Conservation (phyloP, 2,113 vertebrate genomes). For the Psilopogon haemacephalus region DNA sequence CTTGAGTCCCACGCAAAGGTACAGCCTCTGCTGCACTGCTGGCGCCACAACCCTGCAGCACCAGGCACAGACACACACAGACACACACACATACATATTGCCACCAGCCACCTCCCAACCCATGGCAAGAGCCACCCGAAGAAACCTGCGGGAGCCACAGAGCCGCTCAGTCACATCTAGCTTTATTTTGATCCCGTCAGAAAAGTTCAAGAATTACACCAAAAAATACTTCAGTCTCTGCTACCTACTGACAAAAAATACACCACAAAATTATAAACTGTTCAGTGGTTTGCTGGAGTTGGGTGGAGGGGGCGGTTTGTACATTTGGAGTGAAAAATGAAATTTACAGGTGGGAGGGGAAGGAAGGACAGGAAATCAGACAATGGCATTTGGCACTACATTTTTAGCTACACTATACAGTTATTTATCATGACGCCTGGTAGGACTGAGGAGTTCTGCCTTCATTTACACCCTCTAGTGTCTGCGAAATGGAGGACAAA, state of each 20-base stretch:
- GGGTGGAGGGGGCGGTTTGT: conserved; percentile 56
- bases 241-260: conserved; percentile 87
- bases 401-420: conserved; percentile 71
- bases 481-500: conserved; percentile 48
- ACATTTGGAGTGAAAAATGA: conserved; percentile 73
- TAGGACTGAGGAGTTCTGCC: conserved; percentile 58
- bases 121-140: background rate
- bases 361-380: conserved; percentile 47
- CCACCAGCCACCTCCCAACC: background rate
- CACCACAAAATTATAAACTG: conserved; percentile 84
- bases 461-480: conserved; percentile 39
- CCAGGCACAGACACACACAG: background rate
- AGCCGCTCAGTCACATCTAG: conserved; percentile 79
- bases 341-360: conserved; percentile 77
- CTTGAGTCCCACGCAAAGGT: background rate
- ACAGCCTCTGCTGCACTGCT: background rate
- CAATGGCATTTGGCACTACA: conserved; percentile 71
- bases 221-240: conserved; percentile 87
- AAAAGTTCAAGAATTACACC: conserved; percentile 85
- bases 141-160: background rate
- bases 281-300: conserved; percentile 73
- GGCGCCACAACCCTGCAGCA: background rate
- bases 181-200: conserved; percentile 85
- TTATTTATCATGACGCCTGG: conserved; percentile 67
- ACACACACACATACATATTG: background rate